Base-by-base conservation (phyloP, 2,797 vertebrate species). In the Natrix natrix region DNA sequence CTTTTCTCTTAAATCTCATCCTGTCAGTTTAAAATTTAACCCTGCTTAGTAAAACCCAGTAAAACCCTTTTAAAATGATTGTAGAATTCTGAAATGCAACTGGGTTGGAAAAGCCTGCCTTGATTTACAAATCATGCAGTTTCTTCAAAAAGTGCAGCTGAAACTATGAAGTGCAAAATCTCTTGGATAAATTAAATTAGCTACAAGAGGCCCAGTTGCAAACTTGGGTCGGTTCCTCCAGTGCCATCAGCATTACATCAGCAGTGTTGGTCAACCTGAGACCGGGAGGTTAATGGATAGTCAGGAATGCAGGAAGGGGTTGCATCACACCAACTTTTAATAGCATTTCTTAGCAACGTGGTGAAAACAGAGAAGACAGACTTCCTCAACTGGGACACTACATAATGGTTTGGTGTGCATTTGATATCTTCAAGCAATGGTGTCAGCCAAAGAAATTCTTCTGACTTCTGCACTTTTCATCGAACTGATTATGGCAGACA, bases 321-420 rank as follows among this genome's bases (percentile, higher is more conserved):
- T 66, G 93, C 61, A 0, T 0, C 95, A 90, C 88, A 92, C 95
- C 96, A 97, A 96, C 90, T 91, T 60, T 74, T 96, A 97, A 94
- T 93, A 95, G 92, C 93, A 93, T 95, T 97, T 96, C 94, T 96
- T 95, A 93, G 94, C 95, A 95, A 74, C 93, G n/a, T 63, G 91
- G 86, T 87, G 96, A 95, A 97, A 95, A 92, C 91, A 94, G 93
- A 95, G 94, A 95, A 56, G 92, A 94, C 69, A 56, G 92, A 95
- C 69, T 86, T 60, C 92, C 94, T 91, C 91, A 93, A 32, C 52
- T 92, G 92, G 32, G 92, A 91, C 54, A 43, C 8, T n/a, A n/a
- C 37, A 74, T 83, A 95, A 96, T 92, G 91, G 87, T 95, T 95
- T 93, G 96, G 92, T 91, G 96, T 94, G 17, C 88, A 66, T 95